phyloP scores from a whole-genome alignment of 2,888 invertebrate species.

The Parelbella ahira region DNA sequence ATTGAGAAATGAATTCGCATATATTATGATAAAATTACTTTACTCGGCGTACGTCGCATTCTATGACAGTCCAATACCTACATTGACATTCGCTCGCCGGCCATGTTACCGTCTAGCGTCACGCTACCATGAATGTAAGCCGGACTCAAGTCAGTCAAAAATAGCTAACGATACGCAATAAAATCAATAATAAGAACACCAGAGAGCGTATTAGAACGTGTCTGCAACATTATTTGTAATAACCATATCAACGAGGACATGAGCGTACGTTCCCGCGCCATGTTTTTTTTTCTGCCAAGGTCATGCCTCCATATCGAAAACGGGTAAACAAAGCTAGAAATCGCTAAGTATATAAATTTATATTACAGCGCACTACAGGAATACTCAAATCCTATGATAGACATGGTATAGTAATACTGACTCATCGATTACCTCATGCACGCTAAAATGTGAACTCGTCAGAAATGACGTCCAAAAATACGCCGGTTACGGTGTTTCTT shows the following conservation, averaged over 20 bases:
- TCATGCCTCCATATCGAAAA: constrained; percentile 71
- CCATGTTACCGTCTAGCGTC: constrained; percentile 76
- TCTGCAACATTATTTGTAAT: constrained; percentile 39
- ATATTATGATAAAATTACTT: constrained; percentile 31
- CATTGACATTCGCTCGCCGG: constrained; percentile 60
- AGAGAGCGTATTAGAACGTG: constrained; percentile 32
- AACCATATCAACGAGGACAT: constrained; percentile 49
- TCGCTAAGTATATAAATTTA: constrained; percentile 28
- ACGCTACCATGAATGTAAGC: constrained; percentile 65
- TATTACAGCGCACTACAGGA: constrained; percentile 29
- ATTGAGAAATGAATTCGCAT: constrained; percentile 29
- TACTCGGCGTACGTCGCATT: constrained; percentile 44
- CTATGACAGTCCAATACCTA: constrained; percentile 48
- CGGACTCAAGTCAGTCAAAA: constrained; percentile 50
- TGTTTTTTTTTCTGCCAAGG: constrained; percentile 76
- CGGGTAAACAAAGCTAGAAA: constrained; percentile 71
- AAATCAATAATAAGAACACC: constrained; percentile 51
- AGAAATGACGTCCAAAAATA: constrained; percentile 68
- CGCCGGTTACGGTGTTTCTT: constrained; percentile 53
- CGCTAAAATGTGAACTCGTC: constrained; percentile 46
- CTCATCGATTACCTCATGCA: constrained; percentile 65
- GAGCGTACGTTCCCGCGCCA: constrained; percentile 72
- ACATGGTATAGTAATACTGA: constrained; percentile 45
- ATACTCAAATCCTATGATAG: constrained; percentile 30
- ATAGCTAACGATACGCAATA: constrained; percentile 53